These are phyloP conservation scores for Tachycineta bicolor DNA, from an alignment of 2,113 vertebrate species.

Conservation along the genomic window DNA sequence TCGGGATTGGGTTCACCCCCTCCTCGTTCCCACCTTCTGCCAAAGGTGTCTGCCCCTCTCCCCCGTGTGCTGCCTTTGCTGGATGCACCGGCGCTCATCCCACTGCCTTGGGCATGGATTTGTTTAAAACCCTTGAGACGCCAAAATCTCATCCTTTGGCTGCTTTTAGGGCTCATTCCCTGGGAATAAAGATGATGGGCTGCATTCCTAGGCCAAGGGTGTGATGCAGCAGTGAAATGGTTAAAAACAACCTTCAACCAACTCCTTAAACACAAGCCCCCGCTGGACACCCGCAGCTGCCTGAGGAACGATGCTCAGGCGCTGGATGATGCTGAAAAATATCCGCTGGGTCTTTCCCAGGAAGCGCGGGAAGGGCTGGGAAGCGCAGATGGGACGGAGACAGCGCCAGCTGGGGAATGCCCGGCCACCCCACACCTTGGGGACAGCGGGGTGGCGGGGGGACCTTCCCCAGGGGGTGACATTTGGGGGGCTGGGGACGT, in stretches of 20 bases:
- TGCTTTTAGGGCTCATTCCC: neutral
- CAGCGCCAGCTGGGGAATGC: fast-evolving
- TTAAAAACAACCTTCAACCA: neutral
- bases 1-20: neutral
- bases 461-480: neutral
- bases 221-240: neutral
- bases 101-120: neutral
- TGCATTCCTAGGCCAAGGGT: neutral
- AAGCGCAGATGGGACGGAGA: neutral
- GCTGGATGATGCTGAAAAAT: neutral
- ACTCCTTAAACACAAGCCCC: neutral
- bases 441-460: fast-evolving
- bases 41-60: neutral
- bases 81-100: fast-evolving
- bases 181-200: neutral
- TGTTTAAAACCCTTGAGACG: neutral
- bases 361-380: neutral
- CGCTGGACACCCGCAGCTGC: neutral
- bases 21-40: neutral
- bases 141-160: neutral
- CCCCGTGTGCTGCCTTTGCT: fast-evolving
- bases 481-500: fast-evolving
- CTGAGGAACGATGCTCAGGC: neutral
- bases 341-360: neutral
- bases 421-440: fast-evolving